Base-by-base conservation (phyloP, 2,888 invertebrate genomes). In the Drosophila rellima region DNA sequence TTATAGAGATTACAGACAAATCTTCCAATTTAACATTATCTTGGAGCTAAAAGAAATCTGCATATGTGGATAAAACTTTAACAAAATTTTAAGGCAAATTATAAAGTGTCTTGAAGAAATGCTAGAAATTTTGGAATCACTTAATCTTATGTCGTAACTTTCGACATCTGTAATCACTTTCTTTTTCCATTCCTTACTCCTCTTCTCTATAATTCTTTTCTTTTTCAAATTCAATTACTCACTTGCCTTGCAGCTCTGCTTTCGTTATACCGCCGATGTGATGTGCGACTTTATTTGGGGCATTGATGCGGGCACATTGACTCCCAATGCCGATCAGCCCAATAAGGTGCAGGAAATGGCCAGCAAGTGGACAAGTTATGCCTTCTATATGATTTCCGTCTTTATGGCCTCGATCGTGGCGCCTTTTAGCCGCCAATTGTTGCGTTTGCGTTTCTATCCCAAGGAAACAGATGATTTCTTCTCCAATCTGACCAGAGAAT, bases 381-480 rank as follows among this genome's bases (percentile, higher is more conserved):
- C 83, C 33, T 83, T 86, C 50, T 70, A 67, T 0, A 78, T 80
- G 62, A 51, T 90, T 3, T 68, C 76, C 3, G 56, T 76, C 8
- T 86, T 83, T 42, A 90, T 85, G 75, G 73, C 76, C 17, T 37
- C 85, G 3, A 63, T 74, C 1, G 47, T 87, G 18, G 77, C 85
- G 2, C 91, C 91, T 0, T 59, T 80, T 2, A 4, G 84, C 8
- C 78, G 81, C 0, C 63, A 77, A 18, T 17, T 92, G 4, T 62
- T 74, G 3, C 77, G 81, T 0, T 48, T 75, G 17, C 85, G 87
- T 1, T 80, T 91, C 35, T 84, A 78, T 61, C 76, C 86, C 13
- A 94, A 92, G 0, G 95, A 94, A 3, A 98, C 98, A 89, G 97
- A 90, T 18, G 63, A 74, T 0, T 92, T 91, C 70, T 91, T 92